Evolutionary conservation across 2,888 invertebrate genomes (phyloP).

Genomic region (Dryococelus australis): DNA sequence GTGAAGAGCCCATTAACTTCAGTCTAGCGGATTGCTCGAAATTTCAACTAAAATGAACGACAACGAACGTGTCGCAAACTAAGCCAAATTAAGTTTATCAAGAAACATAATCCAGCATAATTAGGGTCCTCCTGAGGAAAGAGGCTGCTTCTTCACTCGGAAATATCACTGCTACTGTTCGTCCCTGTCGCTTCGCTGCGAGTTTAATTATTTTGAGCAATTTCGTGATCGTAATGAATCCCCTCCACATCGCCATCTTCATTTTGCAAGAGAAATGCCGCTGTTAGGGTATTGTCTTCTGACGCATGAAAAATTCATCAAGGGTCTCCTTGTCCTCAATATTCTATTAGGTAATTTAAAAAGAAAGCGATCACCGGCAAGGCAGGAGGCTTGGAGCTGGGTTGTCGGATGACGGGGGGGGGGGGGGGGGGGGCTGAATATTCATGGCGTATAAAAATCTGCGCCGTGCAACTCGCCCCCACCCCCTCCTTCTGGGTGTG

Average conservation of each 20-base stretch:
- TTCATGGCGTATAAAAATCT: constrained; percentile 33
- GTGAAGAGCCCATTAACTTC: too few relatives aligned
- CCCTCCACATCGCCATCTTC: neutral
- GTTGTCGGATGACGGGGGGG: neutral
- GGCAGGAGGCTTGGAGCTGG: constrained; percentile 25
- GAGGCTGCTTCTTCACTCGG: neutral
- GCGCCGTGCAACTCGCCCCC: constrained; percentile 28
- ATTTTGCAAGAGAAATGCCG: neutral
- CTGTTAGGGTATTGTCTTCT: constrained; percentile 30
- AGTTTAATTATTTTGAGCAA: neutral
- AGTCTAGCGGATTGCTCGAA: too few relatives aligned
- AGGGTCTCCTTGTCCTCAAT: constrained; percentile 40
- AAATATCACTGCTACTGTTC: neutral
- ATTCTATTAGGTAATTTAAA: constrained; percentile 45
- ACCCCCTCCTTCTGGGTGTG: neutral
- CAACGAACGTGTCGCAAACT: too few relatives aligned
- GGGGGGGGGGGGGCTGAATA: constrained; percentile 34
- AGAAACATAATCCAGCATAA: neutral
- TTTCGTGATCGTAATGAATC: neutral
- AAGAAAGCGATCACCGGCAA: constrained; percentile 38
- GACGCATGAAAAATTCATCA: constrained; percentile 41
- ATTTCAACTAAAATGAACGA: too few relatives aligned
- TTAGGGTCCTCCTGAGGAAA: neutral
- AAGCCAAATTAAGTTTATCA: too few relatives aligned
- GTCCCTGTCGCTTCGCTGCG: neutral